These are phyloP conservation scores for Batillaria attramentaria DNA, from an alignment of 1,140 invertebrate species.

Conservation along the genomic window DNA sequence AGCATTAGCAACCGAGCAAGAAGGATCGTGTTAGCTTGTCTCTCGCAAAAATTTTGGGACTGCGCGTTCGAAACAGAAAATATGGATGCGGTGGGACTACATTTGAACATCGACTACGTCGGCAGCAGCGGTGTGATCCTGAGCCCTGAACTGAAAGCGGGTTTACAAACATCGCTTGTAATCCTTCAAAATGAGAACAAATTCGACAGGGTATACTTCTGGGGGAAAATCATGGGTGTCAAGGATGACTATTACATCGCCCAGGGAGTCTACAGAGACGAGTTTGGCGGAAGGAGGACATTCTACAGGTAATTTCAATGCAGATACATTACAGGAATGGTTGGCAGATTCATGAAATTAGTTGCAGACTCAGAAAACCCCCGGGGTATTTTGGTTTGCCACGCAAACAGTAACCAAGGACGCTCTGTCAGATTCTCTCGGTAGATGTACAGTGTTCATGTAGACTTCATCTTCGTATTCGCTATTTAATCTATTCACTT, in stretches of 20 bases:
- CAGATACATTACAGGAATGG: no score
- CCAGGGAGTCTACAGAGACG: conserved; percentile 69
- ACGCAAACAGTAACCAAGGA: no score
- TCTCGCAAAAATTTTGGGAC: neutral
- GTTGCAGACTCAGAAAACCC: no score
- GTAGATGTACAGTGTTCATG: no score
- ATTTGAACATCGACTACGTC: conserved; percentile 70
- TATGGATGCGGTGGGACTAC: conserved; percentile 68
- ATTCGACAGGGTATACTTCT: conserved; percentile 71
- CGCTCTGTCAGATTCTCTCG: no score
- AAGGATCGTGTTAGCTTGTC: neutral
- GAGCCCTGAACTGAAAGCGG: conserved; percentile 69
- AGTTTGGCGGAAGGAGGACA: conserved; percentile 67
- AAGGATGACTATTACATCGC: conserved; percentile 72
- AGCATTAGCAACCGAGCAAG: neutral
- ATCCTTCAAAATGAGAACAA: conserved; percentile 71
- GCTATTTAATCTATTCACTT: no score
- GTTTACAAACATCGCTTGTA: conserved; percentile 69
- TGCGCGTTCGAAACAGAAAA: conserved; percentile 18
- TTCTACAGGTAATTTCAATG: conserved; percentile 70
- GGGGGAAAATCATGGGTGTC: conserved; percentile 71
- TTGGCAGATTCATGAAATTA: no score
- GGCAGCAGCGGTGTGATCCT: conserved; percentile 68
- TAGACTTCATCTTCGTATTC: no score
- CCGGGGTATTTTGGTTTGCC: no score